A percentile compares a stretch with the other conserved stretches of the same genome.
Conservation (phyloP, 2,113 vertebrate species). For the Saguinus imperator region DNA sequence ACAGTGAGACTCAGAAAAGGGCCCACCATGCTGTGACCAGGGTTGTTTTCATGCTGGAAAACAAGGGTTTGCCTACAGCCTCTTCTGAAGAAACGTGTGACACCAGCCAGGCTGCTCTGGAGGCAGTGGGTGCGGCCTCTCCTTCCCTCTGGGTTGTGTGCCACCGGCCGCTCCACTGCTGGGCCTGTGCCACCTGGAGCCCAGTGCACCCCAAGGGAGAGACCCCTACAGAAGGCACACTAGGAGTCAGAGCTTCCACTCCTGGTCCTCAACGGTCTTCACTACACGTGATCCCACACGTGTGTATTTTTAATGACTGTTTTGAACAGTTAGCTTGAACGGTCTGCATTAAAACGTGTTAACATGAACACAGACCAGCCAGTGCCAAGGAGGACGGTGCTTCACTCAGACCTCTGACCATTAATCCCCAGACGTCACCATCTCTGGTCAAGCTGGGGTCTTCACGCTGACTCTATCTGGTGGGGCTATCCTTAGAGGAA, state of each 20-base stretch:
- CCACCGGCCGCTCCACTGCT: accelerated
- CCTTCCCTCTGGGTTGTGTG: background rate
- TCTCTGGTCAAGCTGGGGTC: background rate
- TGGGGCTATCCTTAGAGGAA: accelerated
- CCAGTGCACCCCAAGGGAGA: background rate
- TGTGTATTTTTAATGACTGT: accelerated
- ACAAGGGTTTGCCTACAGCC: background rate
- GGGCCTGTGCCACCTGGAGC: no score
- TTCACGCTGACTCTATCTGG: accelerated
- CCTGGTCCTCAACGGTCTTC: accelerated
- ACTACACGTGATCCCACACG: accelerated
- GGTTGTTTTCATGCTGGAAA: no score
- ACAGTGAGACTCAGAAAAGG: background rate
- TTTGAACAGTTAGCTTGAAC: background rate
- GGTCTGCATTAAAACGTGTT: background rate
- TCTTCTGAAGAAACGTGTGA: background rate
- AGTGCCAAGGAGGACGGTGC: background rate
- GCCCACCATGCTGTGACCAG: background rate
- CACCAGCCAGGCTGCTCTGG: background rate
- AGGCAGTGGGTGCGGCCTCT: background rate
- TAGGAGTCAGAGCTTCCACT: accelerated
- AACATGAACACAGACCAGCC: background rate
- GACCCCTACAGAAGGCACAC: accelerated
- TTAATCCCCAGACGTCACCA: accelerated
- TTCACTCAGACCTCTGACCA: accelerated